Conservation (phyloP, 2,888 invertebrate genomes). For the Drosophila kokeensis region DNA sequence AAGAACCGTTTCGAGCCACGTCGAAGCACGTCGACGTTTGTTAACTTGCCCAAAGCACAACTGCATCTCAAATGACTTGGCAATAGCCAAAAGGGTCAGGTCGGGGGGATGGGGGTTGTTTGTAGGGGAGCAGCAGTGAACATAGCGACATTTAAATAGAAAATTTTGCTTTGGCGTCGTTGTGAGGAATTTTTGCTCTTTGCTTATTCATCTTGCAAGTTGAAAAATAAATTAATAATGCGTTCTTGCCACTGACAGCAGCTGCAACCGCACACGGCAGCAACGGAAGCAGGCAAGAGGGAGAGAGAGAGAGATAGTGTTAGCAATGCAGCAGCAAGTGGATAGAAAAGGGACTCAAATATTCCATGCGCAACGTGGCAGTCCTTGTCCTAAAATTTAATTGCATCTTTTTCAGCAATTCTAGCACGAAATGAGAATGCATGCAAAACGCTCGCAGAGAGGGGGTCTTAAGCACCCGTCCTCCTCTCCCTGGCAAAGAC, state of each 20-base stretch:
- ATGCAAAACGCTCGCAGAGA: slow-evolving; percentile 66
- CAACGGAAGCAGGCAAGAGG: slow-evolving; percentile 27
- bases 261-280: slow-evolving; percentile 66
- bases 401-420: slow-evolving; percentile 78
- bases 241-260: slow-evolving; percentile 79
- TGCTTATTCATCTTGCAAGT: slow-evolving; percentile 80
- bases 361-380: slow-evolving; percentile 39
- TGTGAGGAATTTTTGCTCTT: slow-evolving; percentile 72
- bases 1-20: slow-evolving; percentile 56
- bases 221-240: slow-evolving; percentile 81
- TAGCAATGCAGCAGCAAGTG: neutral
- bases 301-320: slow-evolving; percentile 25
- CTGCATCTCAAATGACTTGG: slow-evolving; percentile 75
- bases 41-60: slow-evolving; percentile 51
- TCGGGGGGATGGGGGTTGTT: neutral
- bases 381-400: slow-evolving; percentile 71
- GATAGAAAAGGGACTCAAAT: slow-evolving; percentile 31
- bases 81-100: slow-evolving; percentile 17
- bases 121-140: neutral
- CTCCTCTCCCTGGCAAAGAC: neutral
- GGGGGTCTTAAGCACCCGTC: slow-evolving; percentile 4
- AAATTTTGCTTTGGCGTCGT: slow-evolving; percentile 51
- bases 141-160: slow-evolving; percentile 69
- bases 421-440: slow-evolving; percentile 76
- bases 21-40: slow-evolving; percentile 54